Evolutionary conservation across 2,113 vertebrate species (phyloP), one percentile per base, ranked within the genome.

Genomic region (Mus musculus): DNA sequence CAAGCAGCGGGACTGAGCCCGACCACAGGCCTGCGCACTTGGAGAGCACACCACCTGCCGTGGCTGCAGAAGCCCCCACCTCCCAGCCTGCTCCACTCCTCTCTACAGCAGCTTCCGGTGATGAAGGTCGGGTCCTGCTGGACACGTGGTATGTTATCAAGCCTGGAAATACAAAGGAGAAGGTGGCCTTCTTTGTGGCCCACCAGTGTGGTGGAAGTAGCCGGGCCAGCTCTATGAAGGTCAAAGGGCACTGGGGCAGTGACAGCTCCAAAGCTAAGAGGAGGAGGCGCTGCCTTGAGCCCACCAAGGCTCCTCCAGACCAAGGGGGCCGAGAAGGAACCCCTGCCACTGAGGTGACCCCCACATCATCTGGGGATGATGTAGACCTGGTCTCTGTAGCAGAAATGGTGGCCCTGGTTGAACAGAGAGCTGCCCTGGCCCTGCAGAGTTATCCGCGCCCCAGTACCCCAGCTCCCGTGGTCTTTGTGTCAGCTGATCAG

Each of bases 111-210:
- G 95, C 98, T 1, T 98, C 98, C 3, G 85, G 98, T 0, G 99
- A 99, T 39, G 99, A 99, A 52, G 99, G 99, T 0, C 98, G 99
- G 10, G 99, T 99, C 86, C 97, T 99, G 95, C 97, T 99, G 97
- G 99, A 99, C 98, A 99, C 99, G 0, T 99, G 99, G 99, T 99
- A 99, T 42, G 99, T 99, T 67, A 99, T 99, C 97, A 99, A 99
- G 82, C 99, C 99, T 0, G 99, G 99, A 39, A 99, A 99, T 98
- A 99, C 99, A 85, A 99, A 99, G 98, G 99, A 99, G 98, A 99
- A 99, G 96, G 99, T 99, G 16, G 99, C 99, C 24, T 99, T 99
- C 90, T 99, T 99, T 16, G 99, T 99, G 94, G 99, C 99, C 2
- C 99, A 99, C 97, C 99, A 99, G 98, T 99, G 99, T 39, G 99